These are phyloP conservation scores for Chironomus striatipennis DNA, from an alignment of 1,140 invertebrate species.

Conservation along the genomic window DNA sequence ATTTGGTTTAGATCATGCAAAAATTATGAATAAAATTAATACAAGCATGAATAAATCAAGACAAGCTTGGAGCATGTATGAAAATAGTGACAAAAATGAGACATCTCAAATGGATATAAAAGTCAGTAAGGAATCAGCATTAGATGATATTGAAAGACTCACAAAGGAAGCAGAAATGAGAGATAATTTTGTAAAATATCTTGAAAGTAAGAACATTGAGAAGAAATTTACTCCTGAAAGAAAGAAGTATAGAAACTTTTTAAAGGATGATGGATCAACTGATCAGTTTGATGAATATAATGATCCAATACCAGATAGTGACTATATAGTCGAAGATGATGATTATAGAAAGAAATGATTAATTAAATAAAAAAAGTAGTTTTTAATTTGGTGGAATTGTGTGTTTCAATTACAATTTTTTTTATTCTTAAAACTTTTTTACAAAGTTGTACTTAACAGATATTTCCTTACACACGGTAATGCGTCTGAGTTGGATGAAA, in stretches of 20 bases:
- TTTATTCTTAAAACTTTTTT: slow-evolving; percentile 10
- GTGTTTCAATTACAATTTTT: neutral
- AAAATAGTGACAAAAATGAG: neutral
- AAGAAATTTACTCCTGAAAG: neutral
- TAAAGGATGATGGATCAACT: neutral
- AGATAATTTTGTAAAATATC: neutral
- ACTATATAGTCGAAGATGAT: neutral
- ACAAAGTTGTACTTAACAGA: neutral
- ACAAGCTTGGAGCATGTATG: slow-evolving; percentile 43
- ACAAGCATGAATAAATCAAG: slow-evolving; percentile 43
- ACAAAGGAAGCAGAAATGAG: slow-evolving; percentile 6
- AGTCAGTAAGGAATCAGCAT: neutral
- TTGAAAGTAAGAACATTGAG: neutral
- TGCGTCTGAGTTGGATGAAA: neutral
- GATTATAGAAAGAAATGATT: neutral
- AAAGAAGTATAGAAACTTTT: neutral
- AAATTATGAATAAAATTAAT: slow-evolving; percentile 49
- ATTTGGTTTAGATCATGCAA: slow-evolving; percentile 55
- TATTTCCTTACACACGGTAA: neutral
- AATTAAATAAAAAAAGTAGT: neutral
- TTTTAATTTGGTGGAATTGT: neutral
- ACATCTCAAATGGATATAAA: neutral
- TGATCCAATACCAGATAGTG: neutral
- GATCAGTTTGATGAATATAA: neutral
- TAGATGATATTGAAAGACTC: neutral